Evolutionary conservation across 2,113 vertebrate species (phyloP).

Genomic region (Apaloderma vittatum): DNA sequence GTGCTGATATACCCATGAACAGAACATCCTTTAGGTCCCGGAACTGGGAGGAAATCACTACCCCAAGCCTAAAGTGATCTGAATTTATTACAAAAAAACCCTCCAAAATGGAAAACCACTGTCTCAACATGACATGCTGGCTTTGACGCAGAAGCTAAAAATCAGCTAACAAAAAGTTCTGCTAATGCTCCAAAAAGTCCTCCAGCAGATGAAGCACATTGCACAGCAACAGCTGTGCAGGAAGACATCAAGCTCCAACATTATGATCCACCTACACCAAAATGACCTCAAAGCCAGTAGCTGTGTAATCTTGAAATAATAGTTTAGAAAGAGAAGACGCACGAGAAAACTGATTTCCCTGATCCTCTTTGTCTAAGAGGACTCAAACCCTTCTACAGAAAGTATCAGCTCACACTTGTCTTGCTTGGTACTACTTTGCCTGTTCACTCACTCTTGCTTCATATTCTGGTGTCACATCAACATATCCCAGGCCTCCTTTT

Average conservation of each 20-base stretch:
- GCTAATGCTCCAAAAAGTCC: background rate
- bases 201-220: background rate
- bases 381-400: background rate
- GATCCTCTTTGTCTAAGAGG: background rate
- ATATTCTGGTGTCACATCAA: conserved; percentile 89
- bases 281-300: background rate
- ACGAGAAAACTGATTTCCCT: background rate
- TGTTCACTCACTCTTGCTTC: conserved; percentile 86
- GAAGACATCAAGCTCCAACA: background rate
- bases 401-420: background rate
- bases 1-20: background rate
- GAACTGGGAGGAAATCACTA: background rate
- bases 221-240: background rate
- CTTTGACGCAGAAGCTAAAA: background rate
- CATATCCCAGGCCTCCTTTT: conserved; percentile 94
- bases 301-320: background rate
- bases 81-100: background rate
- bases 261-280: background rate
- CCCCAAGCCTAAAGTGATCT: background rate
- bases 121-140: background rate
- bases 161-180: background rate
- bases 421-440: background rate
- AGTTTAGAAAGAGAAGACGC: background rate
- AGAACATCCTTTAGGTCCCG: background rate
- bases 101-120: background rate